phyloP scores from a whole-genome alignment of 2,113 vertebrate species.

The Hyperopisus bebe region DNA sequence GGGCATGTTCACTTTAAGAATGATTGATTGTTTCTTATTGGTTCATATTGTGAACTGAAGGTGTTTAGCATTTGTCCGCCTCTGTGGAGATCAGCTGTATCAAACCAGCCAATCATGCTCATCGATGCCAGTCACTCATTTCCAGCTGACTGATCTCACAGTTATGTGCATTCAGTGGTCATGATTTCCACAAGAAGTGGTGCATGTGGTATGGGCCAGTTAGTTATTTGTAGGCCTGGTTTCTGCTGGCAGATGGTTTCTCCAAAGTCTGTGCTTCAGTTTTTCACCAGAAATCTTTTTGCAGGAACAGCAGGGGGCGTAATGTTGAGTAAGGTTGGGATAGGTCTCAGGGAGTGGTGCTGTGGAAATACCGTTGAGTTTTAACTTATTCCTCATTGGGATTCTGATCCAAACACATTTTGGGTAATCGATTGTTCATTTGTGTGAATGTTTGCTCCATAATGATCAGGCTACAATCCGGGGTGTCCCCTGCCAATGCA shows the following conservation, averaged over 20 bases:
- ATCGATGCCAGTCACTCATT: background rate
- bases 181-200: background rate
- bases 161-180: background rate
- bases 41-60: background rate
- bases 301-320: background rate
- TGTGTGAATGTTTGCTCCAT: background rate
- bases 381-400: background rate
- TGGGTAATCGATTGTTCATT: background rate
- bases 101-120: background rate
- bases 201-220: background rate
- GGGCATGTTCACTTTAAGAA: background rate
- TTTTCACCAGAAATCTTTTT: background rate
- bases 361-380: background rate
- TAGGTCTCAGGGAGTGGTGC: background rate
- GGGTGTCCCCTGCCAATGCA: background rate
- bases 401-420: background rate
- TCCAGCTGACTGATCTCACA: background rate
- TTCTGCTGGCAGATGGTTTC: background rate
- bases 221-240: background rate
- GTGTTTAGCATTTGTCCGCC: background rate
- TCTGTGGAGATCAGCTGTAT: background rate
- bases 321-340: background rate
- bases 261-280: background rate
- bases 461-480: background rate
- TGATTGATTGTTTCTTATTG: background rate